Base-by-base conservation (phyloP, 2,113 vertebrate species). In the Pardalotus punctatus region DNA sequence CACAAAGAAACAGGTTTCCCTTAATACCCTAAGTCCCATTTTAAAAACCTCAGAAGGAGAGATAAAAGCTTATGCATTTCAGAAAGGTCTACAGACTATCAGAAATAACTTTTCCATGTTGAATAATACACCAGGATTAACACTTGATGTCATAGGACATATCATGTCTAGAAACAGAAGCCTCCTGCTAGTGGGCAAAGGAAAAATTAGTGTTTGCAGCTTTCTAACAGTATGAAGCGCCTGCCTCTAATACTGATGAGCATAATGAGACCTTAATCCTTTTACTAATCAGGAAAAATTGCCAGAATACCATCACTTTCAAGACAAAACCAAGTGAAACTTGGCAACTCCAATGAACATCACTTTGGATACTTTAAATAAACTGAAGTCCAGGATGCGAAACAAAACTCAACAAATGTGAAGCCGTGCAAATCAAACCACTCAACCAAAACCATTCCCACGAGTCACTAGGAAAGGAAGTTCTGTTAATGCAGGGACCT, bases 201-300 rank as follows among this genome's bases (percentile, higher is more conserved):
- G 27, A 36, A 88, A 85, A 94, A 58, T 22, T 40, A 62, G 42
- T 56, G 58, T 80, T 91, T 94, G 25, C 60, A 62, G 13, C 21
- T 83, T 94, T 70, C 54, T 54, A 86, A 28, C 11, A 38, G 51
- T 53, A 56, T 67, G 71, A 92, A 93, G n/a, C 0, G 9, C 64
- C 64, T 88, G 74, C 53, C 56, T 94, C 38, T 90, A 91, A 90
- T 77, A 66, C 74, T 88, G 81, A 88, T 85, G 79, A 93, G 60
- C 64, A 48, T 78, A 62, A 54, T 73, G 79, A 96, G 67, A 90
- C 85, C 50, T 92, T 90, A 96, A 96, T 92, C 85, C 94, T 95
- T 81, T 71, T 38, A 62, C 67, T 95, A 88, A 82, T 69, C 56
- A 0, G 1, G 67, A 96, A 94, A 81, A 95, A 93, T 60, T 90